A percentile compares a stretch with the other conserved stretches of the same genome.
Conservation (phyloP, 2,888 invertebrate genomes). For the Psylliodes chrysocephalus region DNA sequence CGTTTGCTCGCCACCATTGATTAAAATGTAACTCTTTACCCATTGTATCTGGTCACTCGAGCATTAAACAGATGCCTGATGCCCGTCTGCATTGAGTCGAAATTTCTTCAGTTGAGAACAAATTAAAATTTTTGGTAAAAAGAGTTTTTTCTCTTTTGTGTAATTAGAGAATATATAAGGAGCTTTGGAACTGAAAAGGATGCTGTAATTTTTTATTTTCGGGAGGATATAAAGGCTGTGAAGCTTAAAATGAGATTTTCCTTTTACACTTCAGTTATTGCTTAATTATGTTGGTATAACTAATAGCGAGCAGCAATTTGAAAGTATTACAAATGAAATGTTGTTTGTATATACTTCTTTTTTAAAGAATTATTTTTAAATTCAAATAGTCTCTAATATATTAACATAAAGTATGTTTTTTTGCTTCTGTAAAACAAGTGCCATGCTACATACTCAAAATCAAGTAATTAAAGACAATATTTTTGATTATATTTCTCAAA, state of each 20-base stretch:
- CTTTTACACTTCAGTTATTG: conserved; percentile 15
- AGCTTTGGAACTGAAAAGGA: conserved; percentile 4
- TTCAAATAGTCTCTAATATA: too few relatives aligned
- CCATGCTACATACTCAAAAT: too few relatives aligned
- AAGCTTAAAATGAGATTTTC: conserved; percentile 23
- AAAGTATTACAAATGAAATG: too few relatives aligned
- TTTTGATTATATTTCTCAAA: too few relatives aligned
- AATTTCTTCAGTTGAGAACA: conserved; percentile 4
- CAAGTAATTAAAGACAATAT: too few relatives aligned
- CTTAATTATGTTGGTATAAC: conserved; percentile 8
- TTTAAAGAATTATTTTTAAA: not conserved
- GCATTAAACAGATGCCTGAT: conserved; percentile 15
- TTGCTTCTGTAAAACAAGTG: too few relatives aligned
- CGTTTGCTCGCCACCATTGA: not conserved
- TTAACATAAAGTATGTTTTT: not conserved
- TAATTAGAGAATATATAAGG: conserved; percentile 20
- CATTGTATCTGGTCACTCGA: conserved; percentile 1
- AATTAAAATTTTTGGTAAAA: conserved; percentile 23
- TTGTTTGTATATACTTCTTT: too few relatives aligned
- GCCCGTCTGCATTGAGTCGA: not conserved
- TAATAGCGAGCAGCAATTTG: too few relatives aligned
- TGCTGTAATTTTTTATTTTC: conserved; percentile 21
- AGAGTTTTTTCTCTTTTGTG: conserved; percentile 17
- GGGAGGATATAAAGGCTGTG: conserved; percentile 3
- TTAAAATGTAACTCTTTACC: not conserved